phyloP scores from a whole-genome alignment of 1,140 invertebrate species.

The Apis florea region DNA sequence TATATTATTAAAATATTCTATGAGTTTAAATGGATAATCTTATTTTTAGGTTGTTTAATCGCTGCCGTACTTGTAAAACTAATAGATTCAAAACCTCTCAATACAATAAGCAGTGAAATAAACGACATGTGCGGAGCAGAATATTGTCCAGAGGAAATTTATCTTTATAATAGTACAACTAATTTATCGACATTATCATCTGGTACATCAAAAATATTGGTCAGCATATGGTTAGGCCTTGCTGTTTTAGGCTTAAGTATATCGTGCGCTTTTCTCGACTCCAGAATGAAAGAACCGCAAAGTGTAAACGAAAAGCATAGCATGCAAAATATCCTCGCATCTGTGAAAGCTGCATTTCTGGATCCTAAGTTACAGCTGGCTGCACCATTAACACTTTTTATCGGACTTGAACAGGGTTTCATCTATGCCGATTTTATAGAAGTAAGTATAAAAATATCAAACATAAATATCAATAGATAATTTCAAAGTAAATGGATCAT shows the following conservation, averaged over 20 bases:
- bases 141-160: conserved; percentile 73
- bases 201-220: conserved; percentile 78
- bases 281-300: conserved; percentile 75
- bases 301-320: conserved; percentile 68
- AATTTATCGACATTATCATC: conserved; percentile 74
- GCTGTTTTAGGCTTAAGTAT: conserved; percentile 80
- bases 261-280: conserved; percentile 81
- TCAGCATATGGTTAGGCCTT: conserved; percentile 81
- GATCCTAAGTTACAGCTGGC: conserved; percentile 82
- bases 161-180: conserved; percentile 70
- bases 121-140: conserved; percentile 72
- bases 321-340: conserved; percentile 67
- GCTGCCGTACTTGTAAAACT: conserved; percentile 71
- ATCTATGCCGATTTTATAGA: conserved; percentile 87
- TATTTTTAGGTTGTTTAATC: conserved; percentile 70
- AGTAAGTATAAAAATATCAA: conserved; percentile 72
- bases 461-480: no score
- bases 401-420: conserved; percentile 87
- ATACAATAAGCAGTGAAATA: conserved; percentile 52
- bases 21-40: no score
- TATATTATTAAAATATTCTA: no score
- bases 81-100: conserved; percentile 59
- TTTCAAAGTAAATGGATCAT: no score
- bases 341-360: conserved; percentile 76
- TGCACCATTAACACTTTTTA: conserved; percentile 85